Evolutionary conservation across 2,888 invertebrate genomes (phyloP).

Genomic region (Thereva nobilitata): DNA sequence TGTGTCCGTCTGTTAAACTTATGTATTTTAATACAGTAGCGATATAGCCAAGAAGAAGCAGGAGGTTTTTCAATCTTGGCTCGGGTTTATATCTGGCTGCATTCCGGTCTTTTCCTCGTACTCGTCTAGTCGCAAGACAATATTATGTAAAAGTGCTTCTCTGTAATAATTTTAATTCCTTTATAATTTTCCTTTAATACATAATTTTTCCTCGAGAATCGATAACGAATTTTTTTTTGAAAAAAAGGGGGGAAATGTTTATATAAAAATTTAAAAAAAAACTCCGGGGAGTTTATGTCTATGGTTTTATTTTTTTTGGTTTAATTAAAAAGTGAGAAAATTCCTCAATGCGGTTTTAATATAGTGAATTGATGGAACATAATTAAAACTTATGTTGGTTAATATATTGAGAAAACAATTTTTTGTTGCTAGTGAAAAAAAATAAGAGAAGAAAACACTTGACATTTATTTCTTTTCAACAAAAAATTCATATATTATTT

Average conservation of each 20-base stretch:
- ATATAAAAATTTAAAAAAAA: too few relatives aligned
- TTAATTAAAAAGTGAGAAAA: too few relatives aligned
- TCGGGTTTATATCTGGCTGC: background rate
- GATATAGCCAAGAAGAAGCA: too few relatives aligned
- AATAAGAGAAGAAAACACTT: too few relatives aligned
- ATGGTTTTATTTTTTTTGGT: too few relatives aligned
- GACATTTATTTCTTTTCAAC: background rate
- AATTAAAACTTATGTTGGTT: slow-evolving; percentile 7
- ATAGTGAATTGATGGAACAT: too few relatives aligned
- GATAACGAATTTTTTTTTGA: too few relatives aligned
- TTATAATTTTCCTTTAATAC: background rate
- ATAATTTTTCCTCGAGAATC: background rate
- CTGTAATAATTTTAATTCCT: background rate
- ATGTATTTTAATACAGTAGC: too few relatives aligned
- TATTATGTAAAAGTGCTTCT: slow-evolving; percentile 22
- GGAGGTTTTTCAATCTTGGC: background rate
- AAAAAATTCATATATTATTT: slow-evolving; percentile 21
- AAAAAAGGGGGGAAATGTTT: too few relatives aligned
- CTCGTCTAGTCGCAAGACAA: slow-evolving; percentile 38
- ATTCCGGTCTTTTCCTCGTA: slow-evolving; percentile 41
- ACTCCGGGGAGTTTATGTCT: too few relatives aligned
- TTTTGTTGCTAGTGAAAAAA: slow-evolving; percentile 1
- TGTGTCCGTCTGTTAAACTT: too few relatives aligned
- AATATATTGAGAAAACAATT: slow-evolving; percentile 13
- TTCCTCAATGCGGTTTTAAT: too few relatives aligned